Conservation (phyloP, 1,140 invertebrate species). For the Popillia japonica region DNA sequence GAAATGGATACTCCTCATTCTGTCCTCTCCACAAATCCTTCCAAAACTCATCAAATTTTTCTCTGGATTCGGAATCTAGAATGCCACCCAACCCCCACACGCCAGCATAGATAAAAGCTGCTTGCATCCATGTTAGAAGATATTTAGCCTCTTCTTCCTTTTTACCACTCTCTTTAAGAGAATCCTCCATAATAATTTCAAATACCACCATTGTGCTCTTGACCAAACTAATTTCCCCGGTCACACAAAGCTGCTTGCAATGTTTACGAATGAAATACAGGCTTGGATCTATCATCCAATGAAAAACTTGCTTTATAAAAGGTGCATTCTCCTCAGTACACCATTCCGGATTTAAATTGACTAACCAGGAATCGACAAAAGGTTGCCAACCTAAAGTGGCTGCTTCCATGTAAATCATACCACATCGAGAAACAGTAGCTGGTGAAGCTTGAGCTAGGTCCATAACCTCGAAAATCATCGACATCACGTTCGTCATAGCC, state of each 20-base stretch:
- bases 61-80: slow-evolving; percentile 74
- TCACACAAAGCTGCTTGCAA: slow-evolving; percentile 72
- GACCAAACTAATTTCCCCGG: slow-evolving; percentile 78
- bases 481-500: slow-evolving; percentile 84
- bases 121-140: slow-evolving; percentile 75
- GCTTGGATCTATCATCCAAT: slow-evolving; percentile 78
- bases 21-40: slow-evolving; percentile 67
- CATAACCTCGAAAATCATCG: slow-evolving; percentile 94
- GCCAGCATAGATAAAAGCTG: slow-evolving; percentile 77
- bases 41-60: slow-evolving; percentile 77
- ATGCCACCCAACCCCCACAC: slow-evolving; percentile 88
- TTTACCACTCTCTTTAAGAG: slow-evolving; percentile 62
- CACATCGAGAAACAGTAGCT: slow-evolving; percentile 92
- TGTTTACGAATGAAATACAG: slow-evolving; percentile 73
- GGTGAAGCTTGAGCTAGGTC: slow-evolving; percentile 88
- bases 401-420: slow-evolving; percentile 94
- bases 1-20: slow-evolving; percentile 70
- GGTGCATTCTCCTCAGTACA: slow-evolving; percentile 68
- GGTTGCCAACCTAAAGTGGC: slow-evolving; percentile 74
- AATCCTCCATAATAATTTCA: slow-evolving; percentile 80
- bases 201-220: slow-evolving; percentile 77
- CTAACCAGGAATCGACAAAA: slow-evolving; percentile 81
- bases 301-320: slow-evolving; percentile 72
- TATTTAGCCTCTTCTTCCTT: slow-evolving; percentile 72
- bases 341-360: slow-evolving; percentile 70